Conservation (phyloP, 2,888 invertebrate genomes). For the Trissolcus japonicus region DNA sequence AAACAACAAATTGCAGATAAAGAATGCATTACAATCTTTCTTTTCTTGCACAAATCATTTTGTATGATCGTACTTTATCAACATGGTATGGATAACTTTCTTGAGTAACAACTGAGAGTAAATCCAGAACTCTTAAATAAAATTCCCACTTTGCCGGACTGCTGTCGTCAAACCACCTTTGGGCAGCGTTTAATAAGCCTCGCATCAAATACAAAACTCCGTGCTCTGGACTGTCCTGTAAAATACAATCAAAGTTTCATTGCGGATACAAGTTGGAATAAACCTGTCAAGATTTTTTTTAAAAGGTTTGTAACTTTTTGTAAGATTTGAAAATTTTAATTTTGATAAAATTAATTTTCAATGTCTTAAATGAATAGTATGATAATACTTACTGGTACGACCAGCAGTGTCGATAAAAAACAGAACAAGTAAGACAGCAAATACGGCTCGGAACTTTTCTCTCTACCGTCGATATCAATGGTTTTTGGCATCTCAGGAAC, state of each 20-base stretch:
- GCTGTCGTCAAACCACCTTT: slow-evolving; percentile 84
- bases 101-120: slow-evolving; percentile 87
- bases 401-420: slow-evolving; percentile 87
- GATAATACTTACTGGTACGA: slow-evolving; percentile 83
- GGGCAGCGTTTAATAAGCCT: slow-evolving; percentile 88
- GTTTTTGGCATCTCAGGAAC: slow-evolving; percentile 86
- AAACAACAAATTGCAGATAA: background rate
- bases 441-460: slow-evolving; percentile 84
- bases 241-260: slow-evolving; percentile 5
- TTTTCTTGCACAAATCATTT: background rate
- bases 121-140: slow-evolving; percentile 86
- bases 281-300: background rate
- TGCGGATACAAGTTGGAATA: background rate
- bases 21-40: background rate
- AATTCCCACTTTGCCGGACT: slow-evolving; percentile 82
- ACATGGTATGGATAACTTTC: slow-evolving; percentile 92
- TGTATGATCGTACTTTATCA: slow-evolving; percentile 77
- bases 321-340: background rate
- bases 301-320: background rate
- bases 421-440: slow-evolving; percentile 84
- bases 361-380: background rate
- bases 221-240: slow-evolving; percentile 91
- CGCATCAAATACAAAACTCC: slow-evolving; percentile 89
- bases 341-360: background rate
- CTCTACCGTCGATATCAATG: slow-evolving; percentile 85